Evolutionary conservation across 2,113 vertebrate species (phyloP), one percentile per base, ranked within the genome.

Genomic region (Gobio gobio): DNA sequence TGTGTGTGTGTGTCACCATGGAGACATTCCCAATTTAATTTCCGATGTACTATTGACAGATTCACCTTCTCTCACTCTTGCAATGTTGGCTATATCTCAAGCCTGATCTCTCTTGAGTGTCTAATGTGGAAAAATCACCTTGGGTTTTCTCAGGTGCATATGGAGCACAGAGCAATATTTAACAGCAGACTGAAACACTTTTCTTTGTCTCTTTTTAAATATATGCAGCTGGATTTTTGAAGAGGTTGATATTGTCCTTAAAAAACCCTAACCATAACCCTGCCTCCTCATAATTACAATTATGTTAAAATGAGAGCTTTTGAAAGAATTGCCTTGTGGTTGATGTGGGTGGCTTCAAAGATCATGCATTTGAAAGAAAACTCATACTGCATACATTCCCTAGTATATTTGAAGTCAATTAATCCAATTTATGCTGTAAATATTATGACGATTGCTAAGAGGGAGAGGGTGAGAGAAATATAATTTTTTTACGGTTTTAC

Each of bases 11-110:
- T 73, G 70, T 61, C 68, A 73, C 68, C 54, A 54, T 54, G 22
- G 66, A 73, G 68, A 59, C 10, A 83, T 73, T 83, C 51, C 58
- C 68, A 74, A 24, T 26, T 72, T 56, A 40, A 68, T 59, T 47
- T 66, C 51, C 33, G 22, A 72, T 66, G 9, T 16, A 13, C 63
- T 7, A 36, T 22, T 82, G 47, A 76, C 74, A 29, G 13, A 49
- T 54, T 76, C 74, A 54, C 74, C 49, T 54, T 76, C 74, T 54
- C 47, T 76, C 33, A 33, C 47, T 76, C 2, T 49, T 76, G 74
- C 49, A 76, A 20, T 26, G 43, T n/a, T 74, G 72, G n/a, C 43
- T 74, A 74, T 43, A 49, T 26, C 43, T 49, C 22, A 74, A 74
- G 43, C 43, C 72, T 14, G 5, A 49, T 9, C 18, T 49, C 22